A percentile compares a stretch with the other conserved stretches of the same genome.
Conservation (phyloP, 2,113 vertebrate species). For the Ovis canadensis region DNA sequence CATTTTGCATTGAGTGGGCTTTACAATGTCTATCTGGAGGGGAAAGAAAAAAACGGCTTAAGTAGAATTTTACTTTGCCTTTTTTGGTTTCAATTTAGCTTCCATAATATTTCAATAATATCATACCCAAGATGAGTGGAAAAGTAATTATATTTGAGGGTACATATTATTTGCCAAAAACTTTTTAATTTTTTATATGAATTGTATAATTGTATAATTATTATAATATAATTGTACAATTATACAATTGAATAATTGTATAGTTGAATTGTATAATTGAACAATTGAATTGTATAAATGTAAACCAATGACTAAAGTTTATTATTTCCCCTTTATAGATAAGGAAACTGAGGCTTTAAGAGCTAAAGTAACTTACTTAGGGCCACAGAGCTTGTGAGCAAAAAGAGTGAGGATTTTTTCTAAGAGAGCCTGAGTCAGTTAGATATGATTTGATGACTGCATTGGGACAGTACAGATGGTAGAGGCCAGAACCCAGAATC, state of each 20-base stretch:
- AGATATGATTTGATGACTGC: not conserved
- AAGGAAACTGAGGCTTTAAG: not conserved
- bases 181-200: not conserved
- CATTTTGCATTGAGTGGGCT: not conserved
- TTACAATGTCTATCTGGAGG: not conserved
- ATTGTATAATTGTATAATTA: not conserved
- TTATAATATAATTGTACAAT: not conserved
- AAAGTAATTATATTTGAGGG: not conserved
- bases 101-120: not conserved
- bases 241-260: not conserved
- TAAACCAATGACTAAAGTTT: not conserved
- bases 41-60: not conserved
- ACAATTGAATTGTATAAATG: not conserved
- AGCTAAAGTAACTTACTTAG: not conserved
- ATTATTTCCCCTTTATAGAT: not conserved
- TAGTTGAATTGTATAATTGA: not conserved
- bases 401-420: not conserved
- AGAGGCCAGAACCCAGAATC: not conserved
- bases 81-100: not conserved
- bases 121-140: not conserved
- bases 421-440: not conserved
- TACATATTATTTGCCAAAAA: not conserved
- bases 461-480: accelerated
- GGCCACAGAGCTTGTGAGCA: not conserved
- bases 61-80: not conserved